Percentiles rank a stretch among this genome's conserved stretches.
phyloP scores from a whole-genome alignment of 2,113 vertebrate genomes.

The Bucco capensis region DNA sequence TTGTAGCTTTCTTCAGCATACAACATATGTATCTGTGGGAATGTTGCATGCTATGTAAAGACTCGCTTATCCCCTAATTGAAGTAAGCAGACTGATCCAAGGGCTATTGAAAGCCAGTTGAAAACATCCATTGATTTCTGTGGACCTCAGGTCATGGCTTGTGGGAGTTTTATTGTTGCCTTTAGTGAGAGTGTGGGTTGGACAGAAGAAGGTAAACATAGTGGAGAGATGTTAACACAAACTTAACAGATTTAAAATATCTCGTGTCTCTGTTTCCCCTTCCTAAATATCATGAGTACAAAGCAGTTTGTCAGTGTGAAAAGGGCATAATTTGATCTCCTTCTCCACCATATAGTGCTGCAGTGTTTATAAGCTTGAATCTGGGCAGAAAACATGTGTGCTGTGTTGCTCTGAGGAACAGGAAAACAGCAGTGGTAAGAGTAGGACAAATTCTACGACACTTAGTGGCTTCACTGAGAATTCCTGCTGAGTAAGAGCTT shows the following conservation, averaged over 20 bases:
- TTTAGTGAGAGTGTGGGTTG: not conserved
- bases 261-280: not conserved
- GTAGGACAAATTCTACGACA: not conserved
- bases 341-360: not conserved
- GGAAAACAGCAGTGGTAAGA: not conserved
- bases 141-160: conserved; percentile 38
- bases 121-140: conserved; percentile 52
- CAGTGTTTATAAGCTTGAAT: not conserved
- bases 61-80: not conserved
- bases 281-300: not conserved
- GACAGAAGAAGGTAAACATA: conserved; percentile 24
- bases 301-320: not conserved
- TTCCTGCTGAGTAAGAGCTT: not conserved
- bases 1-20: conserved; percentile 2
- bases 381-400: not conserved
- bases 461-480: not conserved
- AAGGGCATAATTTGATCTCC: not conserved
- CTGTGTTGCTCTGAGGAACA: not conserved
- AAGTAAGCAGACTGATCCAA: conserved; percentile 35
- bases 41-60: not conserved
- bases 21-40: conserved; percentile 34
- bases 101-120: conserved; percentile 31
- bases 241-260: conserved; percentile 16
- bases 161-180: conserved; percentile 30
- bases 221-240: conserved; percentile 8